Conservation (phyloP, 1,140 invertebrate species). For the Bactericera cockerelli region DNA sequence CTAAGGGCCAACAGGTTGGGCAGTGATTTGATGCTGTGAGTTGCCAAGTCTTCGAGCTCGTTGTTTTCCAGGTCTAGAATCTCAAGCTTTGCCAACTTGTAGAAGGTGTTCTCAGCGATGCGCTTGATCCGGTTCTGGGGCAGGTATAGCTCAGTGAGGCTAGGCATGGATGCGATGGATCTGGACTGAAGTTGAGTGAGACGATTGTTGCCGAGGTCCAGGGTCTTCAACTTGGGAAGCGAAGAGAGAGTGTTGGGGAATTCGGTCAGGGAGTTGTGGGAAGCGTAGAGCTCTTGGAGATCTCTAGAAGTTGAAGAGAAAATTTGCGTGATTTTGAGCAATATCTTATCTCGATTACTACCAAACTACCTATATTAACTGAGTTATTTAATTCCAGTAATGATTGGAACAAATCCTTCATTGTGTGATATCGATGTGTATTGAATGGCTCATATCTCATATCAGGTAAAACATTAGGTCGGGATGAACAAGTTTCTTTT, state of each 20-base stretch:
- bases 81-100: slow-evolving; percentile 48
- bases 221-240: slow-evolving; percentile 43
- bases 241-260: slow-evolving; percentile 51
- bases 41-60: slow-evolving; percentile 56
- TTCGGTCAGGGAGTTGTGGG: slow-evolving; percentile 55
- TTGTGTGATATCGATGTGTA: no score
- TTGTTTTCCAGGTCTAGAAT: slow-evolving; percentile 66
- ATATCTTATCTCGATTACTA: no score
- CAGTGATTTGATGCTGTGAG: slow-evolving; percentile 56
- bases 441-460: no score
- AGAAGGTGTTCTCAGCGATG: slow-evolving; percentile 50
- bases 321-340: no score
- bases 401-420: no score
- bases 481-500: no score
- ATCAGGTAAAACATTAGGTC: no score
- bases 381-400: no score
- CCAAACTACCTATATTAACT: no score
- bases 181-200: slow-evolving; percentile 28
- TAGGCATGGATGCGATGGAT: slow-evolving; percentile 41
- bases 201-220: slow-evolving; percentile 71
- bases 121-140: slow-evolving; percentile 58
- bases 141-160: slow-evolving; percentile 47
- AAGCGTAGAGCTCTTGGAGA: slow-evolving; percentile 55
- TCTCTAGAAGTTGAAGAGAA: slow-evolving; percentile 31
- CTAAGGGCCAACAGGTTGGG: slow-evolving; percentile 59